A percentile compares a stretch with the other conserved stretches of the same genome.
Evolutionary conservation across 2,797 vertebrate genomes (phyloP).

Genomic region (Echeneis naucrates): DNA sequence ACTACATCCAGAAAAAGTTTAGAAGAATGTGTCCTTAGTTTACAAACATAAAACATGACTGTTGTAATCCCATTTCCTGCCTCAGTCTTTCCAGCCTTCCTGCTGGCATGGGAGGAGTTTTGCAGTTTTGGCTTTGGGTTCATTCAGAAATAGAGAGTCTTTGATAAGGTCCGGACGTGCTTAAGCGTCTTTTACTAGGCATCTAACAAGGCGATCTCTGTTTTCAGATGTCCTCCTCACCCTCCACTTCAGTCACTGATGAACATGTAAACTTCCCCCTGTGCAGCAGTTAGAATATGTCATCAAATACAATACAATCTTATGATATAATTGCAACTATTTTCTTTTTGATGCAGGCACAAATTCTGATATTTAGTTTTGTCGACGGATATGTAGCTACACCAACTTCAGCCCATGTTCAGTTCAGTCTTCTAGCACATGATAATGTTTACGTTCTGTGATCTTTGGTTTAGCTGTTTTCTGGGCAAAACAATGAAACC

Average conservation of each 20-base stretch:
- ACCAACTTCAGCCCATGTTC: not conserved
- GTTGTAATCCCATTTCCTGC: constrained; percentile 12
- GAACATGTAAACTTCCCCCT: constrained; percentile 62
- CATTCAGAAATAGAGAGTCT: constrained; percentile 68
- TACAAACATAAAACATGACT: not conserved
- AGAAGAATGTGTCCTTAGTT: not conserved
- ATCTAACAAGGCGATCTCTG: constrained; percentile 72
- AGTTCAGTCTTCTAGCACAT: not conserved
- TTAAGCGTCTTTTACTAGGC: constrained; percentile 50
- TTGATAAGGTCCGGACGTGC: constrained; percentile 61
- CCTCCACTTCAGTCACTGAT: constrained; percentile 56
- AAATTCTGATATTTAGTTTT: no score
- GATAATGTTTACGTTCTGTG: not conserved
- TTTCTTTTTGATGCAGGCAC: no score
- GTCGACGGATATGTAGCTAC: no score
- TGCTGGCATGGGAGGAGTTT: constrained; percentile 13
- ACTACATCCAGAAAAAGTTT: no score
- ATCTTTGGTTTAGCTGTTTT: not conserved
- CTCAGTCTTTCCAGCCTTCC: constrained; percentile 16
- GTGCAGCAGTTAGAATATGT: constrained; percentile 49
- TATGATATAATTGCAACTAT: constrained; percentile 28
- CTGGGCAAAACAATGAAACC: not conserved
- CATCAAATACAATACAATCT: constrained; percentile 49
- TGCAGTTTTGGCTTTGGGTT: constrained; percentile 37
- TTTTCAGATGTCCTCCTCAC: constrained; percentile 65